phyloP scores from a whole-genome alignment of 1,140 invertebrate genomes.

The Pectinophora gossypiella region DNA sequence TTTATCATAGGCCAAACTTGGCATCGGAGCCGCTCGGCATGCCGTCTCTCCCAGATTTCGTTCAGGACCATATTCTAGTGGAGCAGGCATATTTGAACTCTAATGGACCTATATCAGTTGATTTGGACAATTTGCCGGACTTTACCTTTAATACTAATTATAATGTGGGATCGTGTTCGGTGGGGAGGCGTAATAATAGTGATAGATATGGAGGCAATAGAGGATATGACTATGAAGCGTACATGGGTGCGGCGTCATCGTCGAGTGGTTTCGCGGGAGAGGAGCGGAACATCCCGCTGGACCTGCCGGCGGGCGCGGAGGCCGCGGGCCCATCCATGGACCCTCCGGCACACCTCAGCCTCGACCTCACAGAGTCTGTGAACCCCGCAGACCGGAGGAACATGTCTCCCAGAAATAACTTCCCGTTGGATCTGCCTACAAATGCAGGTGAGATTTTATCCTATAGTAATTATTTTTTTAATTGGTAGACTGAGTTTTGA shows the following conservation, averaged over 20 bases:
- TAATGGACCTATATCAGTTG: conserved; percentile 67
- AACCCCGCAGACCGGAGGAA: conserved; percentile 59
- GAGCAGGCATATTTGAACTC: conserved; percentile 77
- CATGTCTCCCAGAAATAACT: conserved; percentile 53
- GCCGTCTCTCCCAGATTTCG: conserved; percentile 79
- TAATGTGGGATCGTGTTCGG: conserved; percentile 53
- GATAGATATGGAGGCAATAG: conserved; percentile 44
- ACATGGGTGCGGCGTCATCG: conserved; percentile 44
- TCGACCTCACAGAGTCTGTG: conserved; percentile 70
- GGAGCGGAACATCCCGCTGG: conserved; percentile 55
- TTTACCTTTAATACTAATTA: conserved; percentile 75
- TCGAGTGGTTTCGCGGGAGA: conserved; percentile 39
- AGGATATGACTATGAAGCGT: conserved; percentile 55
- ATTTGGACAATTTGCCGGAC: conserved; percentile 77
- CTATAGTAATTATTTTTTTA: too few relatives aligned
- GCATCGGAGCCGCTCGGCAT: conserved; percentile 66
- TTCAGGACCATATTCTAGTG: conserved; percentile 79
- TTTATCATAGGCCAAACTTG: conserved; percentile 59
- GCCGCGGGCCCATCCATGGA: conserved; percentile 51
- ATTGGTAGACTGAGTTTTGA: too few relatives aligned
- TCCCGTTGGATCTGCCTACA: conserved; percentile 64
- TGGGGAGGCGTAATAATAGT: conserved; percentile 45
- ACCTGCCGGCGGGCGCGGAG: conserved; percentile 57
- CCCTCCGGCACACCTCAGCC: conserved; percentile 49
- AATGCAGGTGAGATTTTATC: conserved; percentile 57